Percentiles rank a stretch among this genome's conserved stretches.
Evolutionary conservation across 92 coral and sea anemone species (phyloP).

Genomic region (Zoanthus solanderi): DNA sequence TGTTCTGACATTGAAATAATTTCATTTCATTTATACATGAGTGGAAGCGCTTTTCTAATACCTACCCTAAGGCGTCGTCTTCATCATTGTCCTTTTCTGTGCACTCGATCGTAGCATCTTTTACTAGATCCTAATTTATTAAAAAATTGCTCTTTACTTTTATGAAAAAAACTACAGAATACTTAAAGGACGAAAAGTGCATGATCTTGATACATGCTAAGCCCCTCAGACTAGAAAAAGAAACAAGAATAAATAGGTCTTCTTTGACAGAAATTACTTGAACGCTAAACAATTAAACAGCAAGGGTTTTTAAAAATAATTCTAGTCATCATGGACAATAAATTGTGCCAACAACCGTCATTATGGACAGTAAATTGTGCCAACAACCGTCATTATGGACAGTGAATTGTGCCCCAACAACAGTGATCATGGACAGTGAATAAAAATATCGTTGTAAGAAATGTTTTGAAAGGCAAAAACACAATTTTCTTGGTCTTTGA

Average conservation of each 20-base stretch:
- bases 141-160: neutral
- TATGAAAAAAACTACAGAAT: neutral
- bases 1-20: neutral
- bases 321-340: too few relatives aligned
- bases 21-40: neutral
- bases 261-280: too few relatives aligned
- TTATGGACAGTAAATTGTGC: too few relatives aligned
- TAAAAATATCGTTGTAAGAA: too few relatives aligned
- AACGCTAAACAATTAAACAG: too few relatives aligned
- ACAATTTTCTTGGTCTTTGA: too few relatives aligned
- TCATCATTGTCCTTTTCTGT: slow-evolving; percentile 74
- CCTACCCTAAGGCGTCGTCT: slow-evolving; percentile 9
- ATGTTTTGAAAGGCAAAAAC: too few relatives aligned
- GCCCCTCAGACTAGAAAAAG: neutral
- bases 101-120: slow-evolving; percentile 86
- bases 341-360: too few relatives aligned
- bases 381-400: too few relatives aligned
- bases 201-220: neutral
- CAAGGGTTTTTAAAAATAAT: too few relatives aligned
- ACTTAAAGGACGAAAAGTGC: neutral
- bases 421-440: too few relatives aligned
- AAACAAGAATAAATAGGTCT: neutral
- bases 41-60: neutral
- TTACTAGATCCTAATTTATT: slow-evolving; percentile 61
- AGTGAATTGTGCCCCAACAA: too few relatives aligned